Evolutionary conservation across 1,140 invertebrate species (phyloP).

Genomic region (Camponotus floridanus): DNA sequence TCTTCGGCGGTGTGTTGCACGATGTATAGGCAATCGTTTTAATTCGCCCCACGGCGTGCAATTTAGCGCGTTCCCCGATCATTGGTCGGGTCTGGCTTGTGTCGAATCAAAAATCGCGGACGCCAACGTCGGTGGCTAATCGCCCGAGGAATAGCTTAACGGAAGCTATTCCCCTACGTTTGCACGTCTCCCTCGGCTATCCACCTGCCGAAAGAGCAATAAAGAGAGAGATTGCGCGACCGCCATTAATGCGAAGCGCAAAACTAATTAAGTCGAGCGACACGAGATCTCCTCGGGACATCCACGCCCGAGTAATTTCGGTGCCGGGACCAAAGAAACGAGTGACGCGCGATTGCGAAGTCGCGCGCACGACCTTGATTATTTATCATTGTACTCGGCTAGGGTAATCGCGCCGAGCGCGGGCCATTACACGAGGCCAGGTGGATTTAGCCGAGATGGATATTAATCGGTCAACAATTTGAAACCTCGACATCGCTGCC

Average conservation of each 20-base stretch:
- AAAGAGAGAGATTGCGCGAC: slow-evolving; percentile 70
- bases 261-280: slow-evolving; percentile 83
- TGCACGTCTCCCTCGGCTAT: neutral
- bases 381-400: slow-evolving; percentile 77
- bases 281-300: slow-evolving; percentile 80
- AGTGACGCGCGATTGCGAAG: neutral
- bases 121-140: slow-evolving; percentile 59
- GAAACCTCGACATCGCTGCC: slow-evolving; percentile 46
- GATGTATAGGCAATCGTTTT: slow-evolving; percentile 40
- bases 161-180: slow-evolving; percentile 29
- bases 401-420: slow-evolving; percentile 35
- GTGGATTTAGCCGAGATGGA: slow-evolving; percentile 58
- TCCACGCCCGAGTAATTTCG: slow-evolving; percentile 73
- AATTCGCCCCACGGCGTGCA: slow-evolving; percentile 57
- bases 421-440: slow-evolving; percentile 55
- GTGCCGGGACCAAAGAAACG: slow-evolving; percentile 32
- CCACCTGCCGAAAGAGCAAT: slow-evolving; percentile 80
- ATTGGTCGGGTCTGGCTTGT: slow-evolving; percentile 28
- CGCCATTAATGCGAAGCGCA: slow-evolving; percentile 77
- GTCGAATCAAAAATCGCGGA: slow-evolving; percentile 60
- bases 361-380: slow-evolving; percentile 74
- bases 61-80: slow-evolving; percentile 61
- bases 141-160: slow-evolving; percentile 60
- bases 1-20: slow-evolving; percentile 3
- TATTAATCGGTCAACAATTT: slow-evolving; percentile 71